phyloP scores from a whole-genome alignment of 2,797 vertebrate species.

The Phylloscopus collybita region DNA sequence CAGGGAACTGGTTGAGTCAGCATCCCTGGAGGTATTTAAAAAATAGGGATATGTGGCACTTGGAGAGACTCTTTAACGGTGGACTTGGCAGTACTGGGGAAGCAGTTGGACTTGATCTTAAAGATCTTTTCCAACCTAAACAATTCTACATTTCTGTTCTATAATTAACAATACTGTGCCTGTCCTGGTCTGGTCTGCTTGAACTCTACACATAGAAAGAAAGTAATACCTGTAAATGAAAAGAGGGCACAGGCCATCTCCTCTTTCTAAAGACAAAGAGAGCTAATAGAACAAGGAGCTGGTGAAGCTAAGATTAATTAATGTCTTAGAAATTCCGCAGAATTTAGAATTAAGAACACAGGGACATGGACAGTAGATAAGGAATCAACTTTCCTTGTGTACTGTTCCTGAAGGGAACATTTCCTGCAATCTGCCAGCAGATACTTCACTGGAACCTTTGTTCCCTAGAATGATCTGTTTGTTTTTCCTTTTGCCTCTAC shows the following conservation, averaged over 20 bases:
- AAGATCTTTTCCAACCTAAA: not conserved
- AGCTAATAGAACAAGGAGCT: not conserved
- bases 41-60: accelerated
- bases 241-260: not conserved
- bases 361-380: not conserved
- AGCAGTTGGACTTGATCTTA: not conserved
- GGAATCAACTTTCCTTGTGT: not conserved
- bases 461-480: not conserved
- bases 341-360: not conserved
- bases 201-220: not conserved
- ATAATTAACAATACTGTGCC: not conserved
- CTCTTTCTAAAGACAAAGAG: not conserved
- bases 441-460: not conserved
- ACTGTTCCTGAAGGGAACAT: not conserved
- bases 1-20: not conserved
- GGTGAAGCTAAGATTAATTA: not conserved
- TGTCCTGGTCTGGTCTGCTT: not conserved
- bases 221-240: not conserved
- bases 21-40: not conserved
- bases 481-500: not conserved
- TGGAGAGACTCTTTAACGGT: not conserved
- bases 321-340: not conserved
- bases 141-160: not conserved
- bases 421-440: not conserved
- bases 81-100: not conserved